Evolutionary conservation across 2,888 invertebrate genomes (phyloP), one percentile per base, ranked within the genome.

Genomic region (Acanthosoma haemorrhoidale): DNA sequence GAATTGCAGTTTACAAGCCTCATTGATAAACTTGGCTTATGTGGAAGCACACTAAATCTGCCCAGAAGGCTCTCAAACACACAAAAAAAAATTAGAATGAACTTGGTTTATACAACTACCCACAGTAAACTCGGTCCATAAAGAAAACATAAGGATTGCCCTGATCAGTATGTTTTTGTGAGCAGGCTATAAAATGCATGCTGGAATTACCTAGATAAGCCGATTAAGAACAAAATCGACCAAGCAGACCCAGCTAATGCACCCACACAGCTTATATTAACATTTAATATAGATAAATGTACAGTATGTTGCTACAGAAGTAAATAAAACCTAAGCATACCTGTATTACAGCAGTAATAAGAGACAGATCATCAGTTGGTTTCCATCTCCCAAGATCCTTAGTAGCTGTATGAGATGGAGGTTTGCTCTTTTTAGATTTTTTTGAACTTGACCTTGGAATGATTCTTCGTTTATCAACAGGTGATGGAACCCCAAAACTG

Each of bases 301-400:
- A 18, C 9, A 36, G 13, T 21, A 51, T 13, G 9, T 15, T n/a
- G 18, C 18, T 51, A 11, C 2, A 4, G 34, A 13, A 71, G 18
- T 2, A 38, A 6, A 57, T 1, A 51, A 21, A 18, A n/a, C n/a
- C n/a, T n/a, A n/a, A n/a, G n/a, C 29, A 72, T 74, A 89, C 89
- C 83, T 95, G 97, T 77, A 94, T 92, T 3, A 97, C 93, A 71
- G 94, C 96, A 73, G 93, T 88, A 73, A 99, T 93, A 1, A 99
- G 83, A 0, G 94, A 91, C 31, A 98, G 82, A 83, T 99, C 99
- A 83, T 99, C 99, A 21, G 92, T 91, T 1, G 97, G 96, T 79
- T 97, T 96, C 98, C 98, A 99, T 68, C 95, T 85, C 0, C 96
- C 96, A 58, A 93, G 82, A 81, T 92, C 92, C 81, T 92, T 90